Percentiles rank a stretch among this genome's conserved stretches.
phyloP scores from a whole-genome alignment of 1,140 invertebrate genomes.

The Idris sp. region DNA sequence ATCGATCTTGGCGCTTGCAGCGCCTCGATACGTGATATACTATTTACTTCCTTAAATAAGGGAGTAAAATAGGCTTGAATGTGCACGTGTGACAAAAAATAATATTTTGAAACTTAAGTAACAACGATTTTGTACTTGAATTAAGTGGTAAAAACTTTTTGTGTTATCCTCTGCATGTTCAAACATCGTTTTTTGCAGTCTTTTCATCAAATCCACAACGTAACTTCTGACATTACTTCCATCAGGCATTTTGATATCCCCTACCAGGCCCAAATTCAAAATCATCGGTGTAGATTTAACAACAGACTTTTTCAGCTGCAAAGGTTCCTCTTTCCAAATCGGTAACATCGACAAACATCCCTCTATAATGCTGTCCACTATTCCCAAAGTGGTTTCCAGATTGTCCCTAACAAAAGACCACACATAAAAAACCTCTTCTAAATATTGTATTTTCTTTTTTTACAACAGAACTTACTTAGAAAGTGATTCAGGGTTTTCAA shows the following conservation, averaged over 20 bases:
- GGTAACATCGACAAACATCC: conserved; percentile 81
- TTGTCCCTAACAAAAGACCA: conserved; percentile 72
- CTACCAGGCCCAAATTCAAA: conserved; percentile 71
- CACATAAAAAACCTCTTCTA: too few relatives aligned
- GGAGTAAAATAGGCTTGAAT: too few relatives aligned
- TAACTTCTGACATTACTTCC: conserved; percentile 81
- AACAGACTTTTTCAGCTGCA: conserved; percentile 75
- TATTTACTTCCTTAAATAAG: too few relatives aligned
- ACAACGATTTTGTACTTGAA: conserved; percentile 69
- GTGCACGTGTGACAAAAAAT: too few relatives aligned
- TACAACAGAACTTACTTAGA: conserved; percentile 66
- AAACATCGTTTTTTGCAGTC: conserved; percentile 81
- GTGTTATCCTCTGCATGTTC: conserved; percentile 85
- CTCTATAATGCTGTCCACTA: conserved; percentile 69
- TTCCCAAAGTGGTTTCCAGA: conserved; percentile 76
- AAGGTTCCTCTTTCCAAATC: conserved; percentile 80
- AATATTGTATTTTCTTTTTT: too few relatives aligned
- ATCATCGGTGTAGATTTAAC: conserved; percentile 72
- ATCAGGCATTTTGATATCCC: conserved; percentile 80
- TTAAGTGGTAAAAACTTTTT: conserved; percentile 82
- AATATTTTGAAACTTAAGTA: too few relatives aligned
- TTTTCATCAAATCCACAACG: conserved; percentile 78
- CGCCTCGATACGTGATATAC: too few relatives aligned
- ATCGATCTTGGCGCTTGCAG: too few relatives aligned
- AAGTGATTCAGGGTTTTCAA: conserved; percentile 68